A percentile compares a stretch with the other conserved stretches of the same genome.
Evolutionary conservation across 2,797 vertebrate genomes (phyloP).

Genomic region (Uromys caudimaculatus): DNA sequence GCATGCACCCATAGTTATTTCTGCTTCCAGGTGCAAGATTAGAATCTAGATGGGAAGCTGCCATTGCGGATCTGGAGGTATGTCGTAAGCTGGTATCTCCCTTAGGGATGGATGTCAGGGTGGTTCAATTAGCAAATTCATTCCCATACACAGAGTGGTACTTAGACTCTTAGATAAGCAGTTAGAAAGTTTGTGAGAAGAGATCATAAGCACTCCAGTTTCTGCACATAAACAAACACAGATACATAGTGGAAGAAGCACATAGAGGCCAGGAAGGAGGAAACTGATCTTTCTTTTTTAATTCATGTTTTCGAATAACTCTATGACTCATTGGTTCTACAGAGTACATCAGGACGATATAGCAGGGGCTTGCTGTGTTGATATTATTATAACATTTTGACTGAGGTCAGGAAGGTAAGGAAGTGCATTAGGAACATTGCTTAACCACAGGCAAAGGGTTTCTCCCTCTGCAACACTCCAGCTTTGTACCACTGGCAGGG

Average conservation of each 20-base stretch:
- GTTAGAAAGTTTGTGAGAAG: not conserved
- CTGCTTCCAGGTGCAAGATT: not conserved
- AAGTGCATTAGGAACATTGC: constrained; percentile 40
- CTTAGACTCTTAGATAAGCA: not conserved
- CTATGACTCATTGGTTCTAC: not conserved
- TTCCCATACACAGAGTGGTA: not conserved
- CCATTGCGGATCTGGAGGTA: not conserved
- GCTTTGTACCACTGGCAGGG: constrained; percentile 57
- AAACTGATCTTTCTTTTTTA: constrained; percentile 11
- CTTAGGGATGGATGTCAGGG: not conserved
- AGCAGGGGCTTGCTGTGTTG: constrained; percentile 46
- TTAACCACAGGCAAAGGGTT: constrained; percentile 65
- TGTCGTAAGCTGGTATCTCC: not conserved
- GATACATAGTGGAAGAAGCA: constrained; percentile 24
- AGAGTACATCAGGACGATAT: not conserved
- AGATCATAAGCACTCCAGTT: not conserved
- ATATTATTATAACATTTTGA: constrained; percentile 54
- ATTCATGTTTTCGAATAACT: constrained; percentile 52
- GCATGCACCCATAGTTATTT: not conserved
- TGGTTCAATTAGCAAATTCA: constrained; percentile 15
- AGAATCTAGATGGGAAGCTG: not conserved
- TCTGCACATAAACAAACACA: constrained; percentile 31
- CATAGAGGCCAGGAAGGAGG: not conserved
- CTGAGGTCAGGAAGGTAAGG: not conserved
- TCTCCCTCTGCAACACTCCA: constrained; percentile 28